These are phyloP conservation scores for Scaptomyza reducta DNA, from an alignment of 2,888 invertebrate genomes.

Conservation along the genomic window DNA sequence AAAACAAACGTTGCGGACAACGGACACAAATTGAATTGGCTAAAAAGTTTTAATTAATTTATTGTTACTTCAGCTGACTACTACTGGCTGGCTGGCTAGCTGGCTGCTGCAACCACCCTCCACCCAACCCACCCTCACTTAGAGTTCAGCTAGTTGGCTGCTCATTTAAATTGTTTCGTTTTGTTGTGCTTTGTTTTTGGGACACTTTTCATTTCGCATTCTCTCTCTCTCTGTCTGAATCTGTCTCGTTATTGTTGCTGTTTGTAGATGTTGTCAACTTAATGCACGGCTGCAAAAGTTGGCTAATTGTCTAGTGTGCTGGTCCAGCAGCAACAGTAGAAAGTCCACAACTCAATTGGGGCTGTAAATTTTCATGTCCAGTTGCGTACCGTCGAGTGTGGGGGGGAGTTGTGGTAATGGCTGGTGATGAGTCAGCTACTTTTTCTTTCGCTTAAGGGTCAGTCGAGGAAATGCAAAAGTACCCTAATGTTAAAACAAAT, in stretches of 20 bases:
- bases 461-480: slow-evolving; percentile 4
- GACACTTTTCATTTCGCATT: slow-evolving; percentile 60
- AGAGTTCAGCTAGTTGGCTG: slow-evolving; percentile 33
- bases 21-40: slow-evolving; percentile 80
- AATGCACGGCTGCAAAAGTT: slow-evolving; percentile 76
- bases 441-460: background rate
- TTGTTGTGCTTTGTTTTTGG: slow-evolving; percentile 16
- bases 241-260: slow-evolving; percentile 13
- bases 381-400: no score
- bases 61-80: slow-evolving; percentile 74
- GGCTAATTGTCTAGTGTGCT: slow-evolving; percentile 68
- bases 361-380: slow-evolving; percentile 30
- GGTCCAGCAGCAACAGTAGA: background rate
- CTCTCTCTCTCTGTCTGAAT: slow-evolving; percentile 42
- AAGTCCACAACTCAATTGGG: slow-evolving; percentile 40
- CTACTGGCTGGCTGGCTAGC: no score
- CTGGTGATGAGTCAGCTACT: slow-evolving; percentile 38
- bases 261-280: slow-evolving; percentile 56
- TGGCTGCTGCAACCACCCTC: background rate
- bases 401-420: slow-evolving; percentile 20
- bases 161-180: slow-evolving; percentile 69
- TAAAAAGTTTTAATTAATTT: slow-evolving; percentile 80
- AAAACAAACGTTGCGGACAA: slow-evolving; percentile 64
- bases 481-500: slow-evolving; percentile 16
- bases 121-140: background rate